Evolutionary conservation across 2,797 vertebrate species (phyloP), one percentile per base, ranked within the genome.

Genomic region (Pyrrhura leucotis): DNA sequence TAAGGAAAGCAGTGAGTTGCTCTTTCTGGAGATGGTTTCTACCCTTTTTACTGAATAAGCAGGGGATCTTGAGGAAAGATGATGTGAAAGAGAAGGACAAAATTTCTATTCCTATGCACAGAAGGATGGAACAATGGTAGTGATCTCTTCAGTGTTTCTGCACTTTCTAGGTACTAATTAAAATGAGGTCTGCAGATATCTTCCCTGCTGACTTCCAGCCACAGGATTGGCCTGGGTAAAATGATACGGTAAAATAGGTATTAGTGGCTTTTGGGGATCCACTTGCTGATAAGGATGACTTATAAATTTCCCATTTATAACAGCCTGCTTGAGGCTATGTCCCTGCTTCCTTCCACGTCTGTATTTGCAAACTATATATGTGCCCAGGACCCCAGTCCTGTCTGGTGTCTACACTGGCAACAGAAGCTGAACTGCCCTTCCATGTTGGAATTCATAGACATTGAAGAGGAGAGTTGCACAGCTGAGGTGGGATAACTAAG

Each of bases 351-450:
- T 4, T 20, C 25, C 2, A 1, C 42, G 11, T 6, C 63, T 12
- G 4, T 2, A 0, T 76, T 85, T 14, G 4, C 68, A 83, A 37
- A 4, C 12, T 45, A 5, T n/a, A 13, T 11, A 6, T 65, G 12
- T 0, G 7, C 0, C 14, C 21, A 47, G n/a, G 23, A 3, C 17
- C 16, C 7, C 4, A 2, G 28, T 39, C n/a, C 74, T 0, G 1
- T 29, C 14, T 10, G 25, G 8, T 39, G 45, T 37, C 59, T 8
- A 1, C 0, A 2, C 28, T 54, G 51, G 20, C 31, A 56, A 51
- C 53, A 62, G 47, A 66, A 67, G 18, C 48, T n/a, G 47, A 58
- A 37, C 40, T 1, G 2, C 22, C 22, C 25, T 78, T 83, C n/a
- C 8, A 5, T 37, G 10, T 7, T 74, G 47, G 45, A 56, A 51